phyloP scores from a whole-genome alignment of 1,140 invertebrate species.

The Dermatophagoides farinae region DNA sequence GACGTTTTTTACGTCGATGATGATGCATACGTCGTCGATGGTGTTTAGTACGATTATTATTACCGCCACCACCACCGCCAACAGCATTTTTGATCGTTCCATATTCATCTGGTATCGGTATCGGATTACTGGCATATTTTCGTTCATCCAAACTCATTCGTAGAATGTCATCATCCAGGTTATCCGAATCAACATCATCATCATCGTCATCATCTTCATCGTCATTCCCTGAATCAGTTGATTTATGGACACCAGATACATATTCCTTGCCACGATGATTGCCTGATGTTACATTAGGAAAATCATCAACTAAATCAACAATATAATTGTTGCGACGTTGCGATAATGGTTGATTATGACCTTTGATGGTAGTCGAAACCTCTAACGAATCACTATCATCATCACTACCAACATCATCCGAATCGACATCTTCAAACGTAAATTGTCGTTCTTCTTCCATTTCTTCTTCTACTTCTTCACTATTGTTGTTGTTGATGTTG shows the following conservation, averaged over 20 bases:
- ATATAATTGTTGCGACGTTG: too few relatives aligned
- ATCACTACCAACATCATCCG: background rate
- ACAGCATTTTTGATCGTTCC: background rate
- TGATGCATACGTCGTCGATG: background rate
- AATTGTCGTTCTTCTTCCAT: conserved; percentile 1
- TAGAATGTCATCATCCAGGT: background rate
- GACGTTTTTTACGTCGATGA: background rate
- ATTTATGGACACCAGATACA: background rate
- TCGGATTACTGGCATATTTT: background rate
- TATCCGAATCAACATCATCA: background rate
- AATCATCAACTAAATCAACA: too few relatives aligned
- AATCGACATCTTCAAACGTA: conserved; percentile 4
- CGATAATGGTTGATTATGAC: background rate
- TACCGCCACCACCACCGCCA: background rate
- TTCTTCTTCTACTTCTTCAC: background rate
- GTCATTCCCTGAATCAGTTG: background rate
- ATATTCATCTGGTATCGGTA: conserved; percentile 1
- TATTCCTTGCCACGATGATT: background rate
- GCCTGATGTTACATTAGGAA: background rate
- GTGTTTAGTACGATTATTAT: background rate
- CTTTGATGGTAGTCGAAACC: background rate
- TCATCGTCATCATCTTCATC: background rate
- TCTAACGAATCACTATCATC: background rate
- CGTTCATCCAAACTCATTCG: background rate
- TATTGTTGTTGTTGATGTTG: too few relatives aligned